Base-by-base conservation (phyloP, 1,140 invertebrate genomes). In the Drosophila watanabei region DNA sequence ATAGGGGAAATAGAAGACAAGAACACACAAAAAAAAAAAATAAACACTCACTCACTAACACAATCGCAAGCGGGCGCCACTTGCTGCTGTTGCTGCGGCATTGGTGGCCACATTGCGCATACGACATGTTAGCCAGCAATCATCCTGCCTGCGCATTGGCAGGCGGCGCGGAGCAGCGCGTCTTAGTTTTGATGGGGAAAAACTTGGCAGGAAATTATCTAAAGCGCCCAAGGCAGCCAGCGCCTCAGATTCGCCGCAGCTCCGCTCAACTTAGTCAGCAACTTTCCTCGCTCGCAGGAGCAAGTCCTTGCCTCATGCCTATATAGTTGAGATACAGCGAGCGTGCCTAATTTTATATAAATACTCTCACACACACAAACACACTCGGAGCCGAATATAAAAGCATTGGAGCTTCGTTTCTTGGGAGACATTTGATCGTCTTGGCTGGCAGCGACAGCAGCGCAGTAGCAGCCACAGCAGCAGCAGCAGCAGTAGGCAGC, bases 361-460 rank as follows among this genome's bases (percentile, higher is more conserved):
- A 84, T 72, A 75, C 75, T 85, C 61, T 65, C 69, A 65, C 66
- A 64, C 60, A 77, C 54, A 57, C 35, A 56, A 5, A n/a, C 33
- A 57, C 48, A 72, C 37, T 80, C 76, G 78, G 77, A 89, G 51
- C 59, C 69, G 78, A 91, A 90, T 89, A 92, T 92, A 92, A 92
- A 92, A 92, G 85, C 80, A 79, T 73, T 81, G 82, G 85, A 61
- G 79, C 66, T 79, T 76, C 79, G 75, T 86, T 92, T 90, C 91
- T 92, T 92, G 89, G 75, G 85, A 92, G 91, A 92, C 92, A 92
- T 92, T 92, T 68, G 79, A 86, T 86, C 91, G 91, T 92, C 91
- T 92, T 92, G 76, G 79, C 83, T 86, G 72, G 80, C 78, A 84
- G 85, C 77, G 77, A 80, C 41, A 77, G 82, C 82, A 69, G 83